phyloP scores from a whole-genome alignment of 2,797 vertebrate genomes.

The Acanthurus lineatus region DNA sequence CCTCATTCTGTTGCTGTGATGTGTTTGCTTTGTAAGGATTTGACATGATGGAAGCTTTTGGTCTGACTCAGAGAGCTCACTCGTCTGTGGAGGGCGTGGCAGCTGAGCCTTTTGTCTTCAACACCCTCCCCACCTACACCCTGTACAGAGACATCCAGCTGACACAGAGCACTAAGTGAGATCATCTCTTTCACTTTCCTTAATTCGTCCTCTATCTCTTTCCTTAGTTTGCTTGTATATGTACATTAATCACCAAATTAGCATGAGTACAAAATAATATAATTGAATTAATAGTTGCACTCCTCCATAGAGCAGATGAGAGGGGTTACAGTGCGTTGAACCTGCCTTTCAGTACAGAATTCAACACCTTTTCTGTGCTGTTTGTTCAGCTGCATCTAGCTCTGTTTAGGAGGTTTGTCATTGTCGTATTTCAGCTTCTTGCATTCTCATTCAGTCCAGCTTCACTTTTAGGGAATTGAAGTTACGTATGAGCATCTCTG shows the following conservation, averaged over 20 bases:
- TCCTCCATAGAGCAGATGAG: background rate
- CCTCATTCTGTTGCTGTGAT: background rate
- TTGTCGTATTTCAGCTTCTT: no score
- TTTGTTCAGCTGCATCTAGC: background rate
- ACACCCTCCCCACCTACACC: constrained; percentile 86
- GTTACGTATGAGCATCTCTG: background rate
- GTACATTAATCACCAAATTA: no score
- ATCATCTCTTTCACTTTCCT: background rate
- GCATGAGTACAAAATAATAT: background rate
- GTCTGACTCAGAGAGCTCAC: constrained; percentile 89
- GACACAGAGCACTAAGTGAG: constrained; percentile 91
- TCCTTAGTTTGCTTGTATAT: background rate
- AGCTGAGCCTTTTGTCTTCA: constrained; percentile 90
- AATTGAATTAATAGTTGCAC: background rate
- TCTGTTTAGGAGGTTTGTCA: background rate
- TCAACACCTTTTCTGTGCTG: background rate
- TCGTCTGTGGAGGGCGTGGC: constrained; percentile 91
- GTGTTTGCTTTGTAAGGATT: constrained; percentile 85
- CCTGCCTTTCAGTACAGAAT: background rate
- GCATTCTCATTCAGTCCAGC: no score
- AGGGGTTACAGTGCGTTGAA: background rate
- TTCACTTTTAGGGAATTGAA: background rate
- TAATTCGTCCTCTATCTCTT: background rate
- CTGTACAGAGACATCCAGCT: constrained; percentile 91
- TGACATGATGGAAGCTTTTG: constrained; percentile 95